A percentile compares a stretch with the other conserved stretches of the same genome.
These are phyloP conservation scores for honey bee (Apis mellifera) DNA, from an alignment of 1,140 invertebrate species.

Conservation along the genomic window DNA sequence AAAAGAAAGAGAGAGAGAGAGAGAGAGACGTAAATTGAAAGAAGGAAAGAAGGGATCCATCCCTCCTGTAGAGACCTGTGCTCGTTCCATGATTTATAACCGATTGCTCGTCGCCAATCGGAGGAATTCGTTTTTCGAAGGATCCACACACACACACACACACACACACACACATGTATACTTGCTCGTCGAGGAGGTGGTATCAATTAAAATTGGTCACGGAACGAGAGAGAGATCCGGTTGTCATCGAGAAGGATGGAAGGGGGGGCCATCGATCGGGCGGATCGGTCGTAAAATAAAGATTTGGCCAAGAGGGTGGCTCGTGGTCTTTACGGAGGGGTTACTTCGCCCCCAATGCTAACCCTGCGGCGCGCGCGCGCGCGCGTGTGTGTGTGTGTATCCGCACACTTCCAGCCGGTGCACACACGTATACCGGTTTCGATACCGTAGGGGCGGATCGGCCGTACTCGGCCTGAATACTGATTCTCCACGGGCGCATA, in stretches of 20 bases:
- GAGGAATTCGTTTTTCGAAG: neutral
- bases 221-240: neutral
- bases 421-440: slow-evolving; percentile 4
- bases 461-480: slow-evolving; percentile 71
- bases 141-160: slow-evolving; percentile 10
- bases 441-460: slow-evolving; percentile 67
- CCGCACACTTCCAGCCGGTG: neutral
- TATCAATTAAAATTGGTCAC: slow-evolving; percentile 67
- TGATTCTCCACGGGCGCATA: slow-evolving; percentile 76
- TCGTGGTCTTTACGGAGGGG: slow-evolving; percentile 46
- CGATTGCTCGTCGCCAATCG: slow-evolving; percentile 7
- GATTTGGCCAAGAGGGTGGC: slow-evolving; percentile 60
- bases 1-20: too few species aligned
- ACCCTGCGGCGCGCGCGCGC: slow-evolving; percentile 38
- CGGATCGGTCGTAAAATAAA: slow-evolving; percentile 68
- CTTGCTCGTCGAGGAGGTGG: neutral
- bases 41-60: slow-evolving; percentile 15
- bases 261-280: slow-evolving; percentile 53
- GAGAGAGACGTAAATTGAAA: slow-evolving; percentile 29
- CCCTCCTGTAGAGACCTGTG: neutral
- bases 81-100: slow-evolving; percentile 5
- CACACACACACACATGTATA: too few species aligned
- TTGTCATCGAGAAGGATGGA: slow-evolving; percentile 40
- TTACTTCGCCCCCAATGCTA: slow-evolving; percentile 46
- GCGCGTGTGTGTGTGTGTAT: slow-evolving; percentile 15